A percentile compares a stretch with the other conserved stretches of the same genome.
Evolutionary conservation across 1,140 invertebrate species (phyloP).

Genomic region (Brachystomella parvula): DNA sequence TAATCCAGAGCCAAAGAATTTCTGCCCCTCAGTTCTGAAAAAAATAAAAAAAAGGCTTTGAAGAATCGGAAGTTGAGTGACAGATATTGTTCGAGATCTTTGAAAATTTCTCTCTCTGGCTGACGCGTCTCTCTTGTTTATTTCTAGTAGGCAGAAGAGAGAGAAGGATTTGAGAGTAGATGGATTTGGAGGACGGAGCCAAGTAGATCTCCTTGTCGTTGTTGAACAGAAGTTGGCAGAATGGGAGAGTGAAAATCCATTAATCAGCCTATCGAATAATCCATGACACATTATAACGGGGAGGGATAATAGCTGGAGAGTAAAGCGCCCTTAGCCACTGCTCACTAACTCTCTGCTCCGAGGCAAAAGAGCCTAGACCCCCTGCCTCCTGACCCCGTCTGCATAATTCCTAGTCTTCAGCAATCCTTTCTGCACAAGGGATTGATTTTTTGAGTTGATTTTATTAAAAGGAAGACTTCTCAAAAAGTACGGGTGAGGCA

Average conservation of each 20-base stretch:
- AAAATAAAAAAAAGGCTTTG: not conserved
- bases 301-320: constrained; percentile 17
- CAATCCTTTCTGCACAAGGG: not conserved
- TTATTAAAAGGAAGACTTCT: constrained; percentile 1
- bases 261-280: constrained; percentile 39
- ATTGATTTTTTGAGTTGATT: constrained; percentile 11
- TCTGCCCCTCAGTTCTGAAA: not conserved
- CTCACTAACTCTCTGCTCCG: constrained; percentile 29
- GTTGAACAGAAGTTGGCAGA: constrained; percentile 25
- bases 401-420: constrained; percentile 25
- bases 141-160: constrained; percentile 6
- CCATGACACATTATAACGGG: constrained; percentile 34
- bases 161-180: constrained; percentile 9
- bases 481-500: too few relatives aligned
- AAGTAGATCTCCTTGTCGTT: not conserved
- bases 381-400: constrained; percentile 38
- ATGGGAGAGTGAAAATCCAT: constrained; percentile 36
- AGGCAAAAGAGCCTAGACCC: too few relatives aligned
- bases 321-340: constrained; percentile 36
- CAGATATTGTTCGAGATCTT: constrained; percentile 35
- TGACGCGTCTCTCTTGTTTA: not conserved
- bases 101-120: not conserved
- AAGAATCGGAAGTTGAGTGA: constrained; percentile 25
- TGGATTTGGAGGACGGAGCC: too few relatives aligned
- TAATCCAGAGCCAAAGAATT: not conserved